Evolutionary conservation across 2,797 vertebrate species (phyloP), one percentile per base, ranked within the genome.

Genomic region (Eutrigla gurnardus): DNA sequence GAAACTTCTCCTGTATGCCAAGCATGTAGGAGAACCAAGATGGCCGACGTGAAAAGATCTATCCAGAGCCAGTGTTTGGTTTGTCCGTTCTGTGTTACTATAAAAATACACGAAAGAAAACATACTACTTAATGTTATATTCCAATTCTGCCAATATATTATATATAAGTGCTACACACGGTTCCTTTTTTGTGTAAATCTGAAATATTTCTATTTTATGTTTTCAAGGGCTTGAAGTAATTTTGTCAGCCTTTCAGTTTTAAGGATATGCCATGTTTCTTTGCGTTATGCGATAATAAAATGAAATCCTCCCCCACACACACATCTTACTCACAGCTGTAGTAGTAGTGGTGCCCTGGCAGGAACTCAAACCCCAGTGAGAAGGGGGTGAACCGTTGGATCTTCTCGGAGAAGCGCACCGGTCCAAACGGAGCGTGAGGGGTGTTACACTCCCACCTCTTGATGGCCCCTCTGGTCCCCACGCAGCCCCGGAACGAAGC

Each of bases 361-460:
- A 95, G 87, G 79, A 98, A 98, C 92, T 99, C 97, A 2, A 96
- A 96, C 63, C 97, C 97, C 37, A 97, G 93, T 0, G 97, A 96
- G 91, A 98, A 99, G 2, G 97, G 97, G 0, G 97, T 98, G 88
- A 97, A 99, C 45, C 95, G 96, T 73, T 97, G 97, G 86, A 99
- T 97, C 93, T 98, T 99, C 89, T 99, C 97, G 0, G 96, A 96
- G 94, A 99, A 99, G 11, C 94, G 95, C 40, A 97, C 91, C 0
- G 97, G 96, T 32, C 94, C 95, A 0, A 93, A 96, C 4, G 94
- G 94, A 0, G 96, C 95, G 0, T 83, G 89, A 1, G 97, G 97
- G 5, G 84, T 86, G 87, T 96, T 95, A 70, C 97, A 99, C 77
- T 96, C 96, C 97, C 97, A 99, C 76, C 97, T 95, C 75, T 96